Evolutionary conservation across 2,113 vertebrate genomes (phyloP).

Genomic region (Mola mola): DNA sequence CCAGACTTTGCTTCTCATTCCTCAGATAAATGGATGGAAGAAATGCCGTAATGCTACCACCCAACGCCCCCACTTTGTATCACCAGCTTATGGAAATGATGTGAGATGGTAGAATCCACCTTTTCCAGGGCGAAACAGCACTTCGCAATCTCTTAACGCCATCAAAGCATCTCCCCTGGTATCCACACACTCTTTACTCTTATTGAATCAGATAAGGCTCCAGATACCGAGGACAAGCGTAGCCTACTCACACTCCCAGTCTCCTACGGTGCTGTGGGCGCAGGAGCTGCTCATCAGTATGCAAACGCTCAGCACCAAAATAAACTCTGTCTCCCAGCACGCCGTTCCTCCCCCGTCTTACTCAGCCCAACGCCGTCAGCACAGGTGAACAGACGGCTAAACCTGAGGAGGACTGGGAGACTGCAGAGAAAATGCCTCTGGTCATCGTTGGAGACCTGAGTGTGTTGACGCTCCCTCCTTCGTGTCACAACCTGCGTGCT

Average conservation of each 20-base stretch:
- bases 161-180: slow-evolving; percentile 48
- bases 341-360: slow-evolving; percentile 40
- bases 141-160: slow-evolving; percentile 12
- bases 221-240: slow-evolving; percentile 54
- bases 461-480: slow-evolving; percentile 12
- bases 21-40: no score
- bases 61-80: no score
- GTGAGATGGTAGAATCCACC: no score
- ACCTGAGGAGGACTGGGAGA: slow-evolving; percentile 9
- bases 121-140: slow-evolving; percentile 13
- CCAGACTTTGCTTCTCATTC: no score
- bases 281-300: slow-evolving; percentile 68
- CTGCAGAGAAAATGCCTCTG: not conserved
- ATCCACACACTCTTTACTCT: slow-evolving; percentile 38
- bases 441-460: not conserved
- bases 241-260: slow-evolving; percentile 62
- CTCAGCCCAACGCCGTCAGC: slow-evolving; percentile 26
- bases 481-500: slow-evolving; percentile 19
- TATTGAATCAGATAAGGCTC: slow-evolving; percentile 63
- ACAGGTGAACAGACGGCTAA: slow-evolving; percentile 27
- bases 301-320: slow-evolving; percentile 69
- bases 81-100: no score
- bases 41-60: no score
- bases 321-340: slow-evolving; percentile 63
- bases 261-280: slow-evolving; percentile 68